phyloP scores from a whole-genome alignment of 1,140 invertebrate genomes.

The Hormaphis cornu region DNA sequence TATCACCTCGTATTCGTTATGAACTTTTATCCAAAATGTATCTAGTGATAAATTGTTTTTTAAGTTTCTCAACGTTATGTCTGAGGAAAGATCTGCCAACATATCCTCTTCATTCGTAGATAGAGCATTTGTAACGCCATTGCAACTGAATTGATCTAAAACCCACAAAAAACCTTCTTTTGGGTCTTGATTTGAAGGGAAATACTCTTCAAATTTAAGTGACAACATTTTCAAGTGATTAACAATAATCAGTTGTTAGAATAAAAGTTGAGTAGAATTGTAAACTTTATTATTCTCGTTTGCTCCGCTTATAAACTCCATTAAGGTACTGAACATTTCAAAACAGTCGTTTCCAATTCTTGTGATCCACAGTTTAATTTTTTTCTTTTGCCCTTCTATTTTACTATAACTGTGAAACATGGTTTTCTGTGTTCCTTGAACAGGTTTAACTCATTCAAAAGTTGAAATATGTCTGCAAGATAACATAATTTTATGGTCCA shows the following conservation, averaged over 20 bases:
- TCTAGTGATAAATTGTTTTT: not conserved
- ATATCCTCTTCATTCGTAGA: not conserved
- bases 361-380: not conserved
- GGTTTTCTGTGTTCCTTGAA: constrained; percentile 37
- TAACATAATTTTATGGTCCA: constrained; percentile 36
- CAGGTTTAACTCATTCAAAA: constrained; percentile 38
- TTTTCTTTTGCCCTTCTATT: constrained; percentile 37
- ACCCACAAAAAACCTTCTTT: not conserved
- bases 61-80: not conserved
- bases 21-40: not conserved
- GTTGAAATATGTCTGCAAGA: constrained; percentile 38
- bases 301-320: too few species aligned
- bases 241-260: not conserved
- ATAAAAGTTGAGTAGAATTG: not conserved
- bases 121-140: not conserved
- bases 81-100: too few species aligned
- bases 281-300: not conserved
- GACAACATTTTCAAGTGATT: too few species aligned
- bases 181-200: not conserved
- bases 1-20: too few species aligned
- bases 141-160: not conserved
- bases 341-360: too few species aligned
- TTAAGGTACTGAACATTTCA: too few species aligned
- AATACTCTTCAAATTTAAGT: not conserved
- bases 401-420: constrained; percentile 38